These are phyloP conservation scores for Willowsia nigromaculata DNA, from an alignment of 2,888 invertebrate genomes.

Conservation along the genomic window DNA sequence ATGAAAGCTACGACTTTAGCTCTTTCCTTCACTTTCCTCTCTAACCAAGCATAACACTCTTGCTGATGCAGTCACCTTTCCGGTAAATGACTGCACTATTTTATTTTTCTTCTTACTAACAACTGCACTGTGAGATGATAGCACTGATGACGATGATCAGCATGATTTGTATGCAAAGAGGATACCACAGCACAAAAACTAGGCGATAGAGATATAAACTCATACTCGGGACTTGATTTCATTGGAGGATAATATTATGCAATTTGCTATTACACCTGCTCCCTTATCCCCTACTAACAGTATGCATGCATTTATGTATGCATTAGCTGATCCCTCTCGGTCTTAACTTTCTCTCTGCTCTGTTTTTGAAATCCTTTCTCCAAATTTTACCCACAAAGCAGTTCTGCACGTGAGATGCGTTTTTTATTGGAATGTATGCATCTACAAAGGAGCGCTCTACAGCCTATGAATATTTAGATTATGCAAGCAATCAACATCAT, in stretches of 20 bases:
- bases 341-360: not conserved
- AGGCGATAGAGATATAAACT: not conserved
- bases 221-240: not conserved
- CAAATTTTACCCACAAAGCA: conserved; percentile 19
- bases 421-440: not conserved
- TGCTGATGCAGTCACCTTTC: conserved; percentile 45
- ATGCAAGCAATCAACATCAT: not conserved
- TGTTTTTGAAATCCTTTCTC: not conserved
- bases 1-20: conserved; percentile 48
- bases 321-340: not conserved
- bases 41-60: conserved; percentile 19
- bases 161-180: conserved; percentile 60
- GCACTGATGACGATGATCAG: conserved; percentile 4
- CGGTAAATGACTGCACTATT: not conserved
- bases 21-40: not conserved
- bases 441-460: not conserved
- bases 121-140: not conserved
- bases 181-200: not conserved
- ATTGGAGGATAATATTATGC: not conserved
- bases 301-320: conserved; percentile 23
- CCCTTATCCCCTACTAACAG: not conserved
- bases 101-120: not conserved
- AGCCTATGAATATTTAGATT: not conserved
- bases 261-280: not conserved
- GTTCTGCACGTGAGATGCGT: conserved; percentile 37